Evolutionary conservation across 2,113 vertebrate genomes (phyloP), one percentile per base, ranked within the genome.

Genomic region (Melanerpes aurifrons): DNA sequence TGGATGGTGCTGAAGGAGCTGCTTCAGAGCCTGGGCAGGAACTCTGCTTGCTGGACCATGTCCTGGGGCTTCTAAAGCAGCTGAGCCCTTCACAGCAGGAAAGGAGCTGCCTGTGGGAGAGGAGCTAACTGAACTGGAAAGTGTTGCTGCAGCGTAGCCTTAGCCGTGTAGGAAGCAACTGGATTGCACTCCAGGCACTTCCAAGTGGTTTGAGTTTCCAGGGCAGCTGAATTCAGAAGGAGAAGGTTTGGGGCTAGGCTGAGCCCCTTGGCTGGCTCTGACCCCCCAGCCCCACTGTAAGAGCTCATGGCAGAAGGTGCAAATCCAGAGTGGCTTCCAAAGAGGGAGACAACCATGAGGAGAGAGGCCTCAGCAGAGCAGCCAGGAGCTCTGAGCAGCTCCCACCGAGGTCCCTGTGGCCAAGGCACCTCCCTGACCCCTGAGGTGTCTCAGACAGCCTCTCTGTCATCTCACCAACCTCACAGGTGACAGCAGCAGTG

Each of bases 41-140:
- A 2, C 74, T 32, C 32, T 4, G 54, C 79, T 74, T 26, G 1
- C 45, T 50, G 58, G 26, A 3, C 22, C 29, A 0, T 1, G 47
- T 15, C 83, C 73, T 17, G 5, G 64, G 61, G 72, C 57, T 68
- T 89, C 68, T 10, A 62, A 32, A 59, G 82, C 64, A n/a, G 62
- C 58, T 61, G 71, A 78, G 26, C 25, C 70, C 20, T 73, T 69
- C 61, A 15, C 85, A 61, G 72, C 48, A 62, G 62, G 43, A 43
- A 50, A 81, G 72, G 25, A 77, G 61, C n/a, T 67, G 80, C 48
- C 3, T 57, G 45, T 12, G 74, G 67, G 68, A 94, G 9, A 80
- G 72, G 24, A 87, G 57, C 26, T 59, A 18, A 59, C 20, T 3
- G 40, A 24, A 21, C 0, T 6, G 69, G 75, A 2, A 80, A 67